Percentiles rank a stretch among this genome's conserved stretches.
Evolutionary conservation across 2,113 vertebrate species (phyloP).

Genomic region (Dicentrarchus labrax): DNA sequence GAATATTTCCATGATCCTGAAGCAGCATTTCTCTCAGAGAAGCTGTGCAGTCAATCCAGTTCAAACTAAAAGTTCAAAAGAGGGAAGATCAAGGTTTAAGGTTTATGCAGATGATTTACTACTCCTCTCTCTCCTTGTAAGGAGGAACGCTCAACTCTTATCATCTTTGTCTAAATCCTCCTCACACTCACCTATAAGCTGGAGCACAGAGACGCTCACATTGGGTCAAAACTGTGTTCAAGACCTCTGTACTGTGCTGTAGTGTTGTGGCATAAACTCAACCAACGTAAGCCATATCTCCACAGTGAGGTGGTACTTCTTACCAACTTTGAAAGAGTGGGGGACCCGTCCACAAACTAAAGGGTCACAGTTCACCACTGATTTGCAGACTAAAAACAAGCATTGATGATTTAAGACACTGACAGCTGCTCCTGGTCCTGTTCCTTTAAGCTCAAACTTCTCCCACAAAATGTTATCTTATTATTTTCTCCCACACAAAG

Average conservation of each 20-base stretch:
- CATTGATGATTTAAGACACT: neutral
- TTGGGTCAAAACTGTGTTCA: neutral
- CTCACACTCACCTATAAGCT: too few species aligned
- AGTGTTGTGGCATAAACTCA: neutral
- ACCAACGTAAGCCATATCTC: neutral
- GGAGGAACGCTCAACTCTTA: neutral
- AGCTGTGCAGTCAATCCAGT: neutral
- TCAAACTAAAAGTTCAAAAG: neutral
- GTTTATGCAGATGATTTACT: neutral
- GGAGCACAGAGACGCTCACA: neutral
- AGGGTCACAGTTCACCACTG: neutral
- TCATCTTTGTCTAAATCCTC: neutral
- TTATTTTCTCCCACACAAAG: neutral
- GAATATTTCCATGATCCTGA: neutral
- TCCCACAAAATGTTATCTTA: neutral
- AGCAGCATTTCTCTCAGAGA: neutral
- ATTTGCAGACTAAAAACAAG: conserved; percentile 5
- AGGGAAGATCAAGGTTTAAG: neutral
- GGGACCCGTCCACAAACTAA: neutral
- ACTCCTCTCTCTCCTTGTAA: neutral
- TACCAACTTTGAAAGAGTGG: neutral
- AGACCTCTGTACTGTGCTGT: neutral
- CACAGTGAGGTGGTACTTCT: conserved; percentile 1
- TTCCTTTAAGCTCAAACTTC: conserved; percentile 2
- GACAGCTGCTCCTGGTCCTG: neutral